These are phyloP conservation scores for Origma solitaria DNA, from an alignment of 2,113 vertebrate species.

Conservation along the genomic window DNA sequence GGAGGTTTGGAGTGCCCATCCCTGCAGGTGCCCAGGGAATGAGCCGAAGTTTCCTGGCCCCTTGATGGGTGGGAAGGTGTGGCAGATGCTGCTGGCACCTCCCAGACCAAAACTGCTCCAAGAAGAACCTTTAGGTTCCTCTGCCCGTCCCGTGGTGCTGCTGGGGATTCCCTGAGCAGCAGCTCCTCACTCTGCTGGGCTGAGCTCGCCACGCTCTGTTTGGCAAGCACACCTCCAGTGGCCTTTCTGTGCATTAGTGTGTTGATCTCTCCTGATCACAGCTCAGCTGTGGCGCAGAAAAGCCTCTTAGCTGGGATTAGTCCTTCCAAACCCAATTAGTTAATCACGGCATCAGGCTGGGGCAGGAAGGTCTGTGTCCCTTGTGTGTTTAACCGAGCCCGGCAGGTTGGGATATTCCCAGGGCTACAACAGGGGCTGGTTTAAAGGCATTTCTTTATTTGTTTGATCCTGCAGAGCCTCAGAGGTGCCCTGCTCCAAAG, in stretches of 20 bases:
- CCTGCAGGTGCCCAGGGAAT: not conserved
- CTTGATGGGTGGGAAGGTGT: rapidly evolving
- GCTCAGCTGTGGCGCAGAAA: not conserved
- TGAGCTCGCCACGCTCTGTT: not conserved
- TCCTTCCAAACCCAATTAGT: not conserved
- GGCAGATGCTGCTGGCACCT: not conserved
- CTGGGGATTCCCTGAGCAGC: not conserved
- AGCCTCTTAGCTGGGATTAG: not conserved
- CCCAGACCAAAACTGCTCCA: not conserved
- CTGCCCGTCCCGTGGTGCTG: not conserved
- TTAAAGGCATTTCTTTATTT: not conserved
- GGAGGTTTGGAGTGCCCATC: not conserved
- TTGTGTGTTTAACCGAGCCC: not conserved
- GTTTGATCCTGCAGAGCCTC: not conserved
- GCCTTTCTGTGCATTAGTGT: rapidly evolving
- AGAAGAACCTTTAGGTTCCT: not conserved
- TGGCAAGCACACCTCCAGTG: not conserved
- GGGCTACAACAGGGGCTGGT: not conserved
- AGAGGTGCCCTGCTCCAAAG: not conserved
- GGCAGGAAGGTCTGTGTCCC: not conserved
- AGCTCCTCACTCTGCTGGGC: not conserved
- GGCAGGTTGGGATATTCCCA: not conserved
- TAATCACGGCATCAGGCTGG: rapidly evolving
- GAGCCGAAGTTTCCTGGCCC: not conserved
- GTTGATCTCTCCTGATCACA: not conserved